Evolutionary conservation across 2,888 invertebrate species (phyloP), one percentile per base, ranked within the genome.

Genomic region (Nephrotoma flavescens): DNA sequence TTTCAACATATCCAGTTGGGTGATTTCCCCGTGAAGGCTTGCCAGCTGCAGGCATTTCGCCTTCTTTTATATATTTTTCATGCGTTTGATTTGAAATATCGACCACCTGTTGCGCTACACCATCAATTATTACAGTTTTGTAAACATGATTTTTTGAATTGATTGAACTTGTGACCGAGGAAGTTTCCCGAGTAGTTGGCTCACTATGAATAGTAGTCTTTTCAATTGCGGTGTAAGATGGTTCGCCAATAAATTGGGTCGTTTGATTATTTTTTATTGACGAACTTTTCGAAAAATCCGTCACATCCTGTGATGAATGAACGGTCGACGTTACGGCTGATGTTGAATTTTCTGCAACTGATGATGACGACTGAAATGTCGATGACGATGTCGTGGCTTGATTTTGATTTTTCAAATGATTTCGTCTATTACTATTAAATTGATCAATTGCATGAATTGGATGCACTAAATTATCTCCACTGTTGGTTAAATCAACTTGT

Each of bases 391-490:
- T 45, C 11, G 44, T 44, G 6, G 42, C 15, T 84, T 84, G 42
- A 85, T 85, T 84, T 15, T 42, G 41, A 84, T 84, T 42, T 84
- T 84, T 41, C n/a, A 85, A 45, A 9, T 85, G 42, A 44, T 44
- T 85, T 85, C 57, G 52, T 4, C 52, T 41, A 42, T 86, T 86
- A 41, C 31, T 45, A 12, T 15, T 42, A 31, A 41, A 44, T 12
- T 86, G 83, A 15, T 86, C 83, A 15, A 86, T 44, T n/a, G 44
- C 83, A 12, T 86, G 44, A 41, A 86, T 86, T 41, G 86, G 44
- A 83, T 86, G 83, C 3, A 86, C 45, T 41, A 86, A 44, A 42
- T 86, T 83, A 86, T 83, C 83, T 41, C 41, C 86, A 45, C 44
- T 83, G 7, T 45, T 19, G 6, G 12, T 15, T 41, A 44, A 44